Percentiles rank a stretch among this genome's conserved stretches.
phyloP scores from a whole-genome alignment of 2,888 invertebrate species.

The Caenorhabditis sp. region DNA sequence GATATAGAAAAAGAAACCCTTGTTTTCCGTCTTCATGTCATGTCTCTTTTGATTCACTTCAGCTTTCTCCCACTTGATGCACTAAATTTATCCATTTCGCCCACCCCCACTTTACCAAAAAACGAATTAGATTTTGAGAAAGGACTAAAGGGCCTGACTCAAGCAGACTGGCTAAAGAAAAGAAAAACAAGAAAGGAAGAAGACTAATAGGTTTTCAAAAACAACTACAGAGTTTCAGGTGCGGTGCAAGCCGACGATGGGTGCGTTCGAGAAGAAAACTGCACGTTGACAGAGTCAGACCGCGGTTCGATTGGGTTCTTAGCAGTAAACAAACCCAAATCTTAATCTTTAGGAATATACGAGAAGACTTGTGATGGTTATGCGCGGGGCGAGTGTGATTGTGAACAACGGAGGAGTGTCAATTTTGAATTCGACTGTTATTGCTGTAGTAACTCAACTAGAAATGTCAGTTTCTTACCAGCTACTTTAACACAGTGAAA shows the following conservation, averaged over 20 bases:
- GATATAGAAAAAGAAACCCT: background rate
- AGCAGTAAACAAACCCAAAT: background rate
- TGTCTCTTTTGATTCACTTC: background rate
- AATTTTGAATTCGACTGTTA: slow-evolving; percentile 39
- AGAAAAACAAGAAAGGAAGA: background rate
- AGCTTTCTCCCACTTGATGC: background rate
- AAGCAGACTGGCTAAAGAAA: too few species aligned
- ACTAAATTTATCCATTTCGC: slow-evolving; percentile 7
- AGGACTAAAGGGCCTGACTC: too few species aligned
- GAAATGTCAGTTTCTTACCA: slow-evolving; percentile 37
- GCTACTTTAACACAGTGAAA: too few species aligned
- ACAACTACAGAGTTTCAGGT: slow-evolving; percentile 30
- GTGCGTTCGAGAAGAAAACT: slow-evolving; percentile 43
- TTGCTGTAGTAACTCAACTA: slow-evolving; percentile 18
- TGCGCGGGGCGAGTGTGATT: slow-evolving; percentile 18
- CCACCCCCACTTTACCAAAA: slow-evolving; percentile 25
- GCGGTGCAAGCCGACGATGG: slow-evolving; percentile 14
- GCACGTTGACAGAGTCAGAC: slow-evolving; percentile 39
- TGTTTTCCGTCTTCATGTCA: slow-evolving; percentile 6
- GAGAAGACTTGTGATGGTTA: slow-evolving; percentile 37
- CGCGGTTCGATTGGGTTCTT: slow-evolving; percentile 5
- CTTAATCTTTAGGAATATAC: slow-evolving; percentile 19
- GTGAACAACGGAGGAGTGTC: slow-evolving; percentile 30
- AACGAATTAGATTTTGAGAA: background rate
- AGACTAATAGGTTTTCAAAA: too few species aligned